phyloP scores from a whole-genome alignment of 2,113 vertebrate genomes.

The Echinops telfairi region DNA sequence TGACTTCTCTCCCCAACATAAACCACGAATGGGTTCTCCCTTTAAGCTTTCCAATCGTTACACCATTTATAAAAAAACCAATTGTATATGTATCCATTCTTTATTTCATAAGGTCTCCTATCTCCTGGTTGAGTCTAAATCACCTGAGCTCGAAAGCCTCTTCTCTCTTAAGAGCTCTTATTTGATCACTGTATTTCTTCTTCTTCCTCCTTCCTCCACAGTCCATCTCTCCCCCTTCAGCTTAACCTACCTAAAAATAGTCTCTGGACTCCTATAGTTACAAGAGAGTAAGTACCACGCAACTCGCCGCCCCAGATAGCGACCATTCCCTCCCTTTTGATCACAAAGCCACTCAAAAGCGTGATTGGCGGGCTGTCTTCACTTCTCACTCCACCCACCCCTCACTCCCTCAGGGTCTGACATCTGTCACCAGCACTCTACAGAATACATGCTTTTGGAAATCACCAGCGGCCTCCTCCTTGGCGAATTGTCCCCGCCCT shows the following conservation, averaged over 20 bases:
- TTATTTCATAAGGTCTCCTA: neutral
- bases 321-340: neutral
- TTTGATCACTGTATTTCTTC: neutral
- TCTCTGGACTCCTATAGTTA: neutral
- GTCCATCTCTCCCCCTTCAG: neutral
- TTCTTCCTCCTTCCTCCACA: neutral
- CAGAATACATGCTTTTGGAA: conserved; percentile 65
- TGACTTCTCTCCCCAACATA: neutral
- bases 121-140: neutral
- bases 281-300: neutral
- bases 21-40: neutral
- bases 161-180: neutral
- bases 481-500: conserved; percentile 9
- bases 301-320: neutral
- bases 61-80: neutral
- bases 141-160: neutral
- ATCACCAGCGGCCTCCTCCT: neutral
- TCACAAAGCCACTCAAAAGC: conserved; percentile 63
- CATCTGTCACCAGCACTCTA: conserved; percentile 48
- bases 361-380: neutral
- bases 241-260: neutral
- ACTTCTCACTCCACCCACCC: neutral
- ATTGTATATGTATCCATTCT: neutral
- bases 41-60: neutral
- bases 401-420: neutral